phyloP scores from a whole-genome alignment of 2,888 invertebrate species.

The Mellilla xanthometata region DNA sequence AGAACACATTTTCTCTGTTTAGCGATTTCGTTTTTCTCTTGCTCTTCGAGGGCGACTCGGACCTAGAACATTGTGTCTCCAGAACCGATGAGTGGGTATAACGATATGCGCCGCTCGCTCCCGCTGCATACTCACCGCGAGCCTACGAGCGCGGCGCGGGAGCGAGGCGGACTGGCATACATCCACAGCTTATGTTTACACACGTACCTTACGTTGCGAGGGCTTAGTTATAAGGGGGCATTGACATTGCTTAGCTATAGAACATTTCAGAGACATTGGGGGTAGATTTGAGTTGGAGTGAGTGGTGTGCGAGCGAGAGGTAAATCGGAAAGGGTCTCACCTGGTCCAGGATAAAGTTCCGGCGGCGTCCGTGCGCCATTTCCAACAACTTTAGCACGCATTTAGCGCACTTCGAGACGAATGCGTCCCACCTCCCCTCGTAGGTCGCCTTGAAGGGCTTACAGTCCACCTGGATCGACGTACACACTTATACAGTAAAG shows the following conservation, averaged over 20 bases:
- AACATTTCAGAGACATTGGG: conserved; percentile 7
- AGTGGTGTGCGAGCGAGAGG: neutral
- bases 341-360: conserved; percentile 99
- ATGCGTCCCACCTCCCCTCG: conserved; percentile 92
- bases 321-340: conserved; percentile 78
- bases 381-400: conserved; percentile 92
- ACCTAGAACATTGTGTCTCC: conserved; percentile 26
- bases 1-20: conserved; percentile 19
- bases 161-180: conserved; percentile 34
- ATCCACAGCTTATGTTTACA: too few species aligned
- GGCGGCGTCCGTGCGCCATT: conserved; percentile 89
- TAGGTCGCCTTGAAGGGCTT: conserved; percentile 86
- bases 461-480: conserved; percentile 89
- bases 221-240: conserved; percentile 1
- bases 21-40: conserved; percentile 6
- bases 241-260: neutral
- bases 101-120: conserved; percentile 8
- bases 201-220: conserved; percentile 51
- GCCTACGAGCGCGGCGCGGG: conserved; percentile 29
- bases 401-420: conserved; percentile 94
- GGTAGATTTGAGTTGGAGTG: neutral
- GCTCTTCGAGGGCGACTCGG: neutral
- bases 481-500: conserved; percentile 44
- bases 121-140: neutral
- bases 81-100: conserved; percentile 10